A percentile compares a stretch with the other conserved stretches of the same genome.
Evolutionary conservation across 2,797 vertebrate species (phyloP).

Genomic region (Peromyscus melanophrys): DNA sequence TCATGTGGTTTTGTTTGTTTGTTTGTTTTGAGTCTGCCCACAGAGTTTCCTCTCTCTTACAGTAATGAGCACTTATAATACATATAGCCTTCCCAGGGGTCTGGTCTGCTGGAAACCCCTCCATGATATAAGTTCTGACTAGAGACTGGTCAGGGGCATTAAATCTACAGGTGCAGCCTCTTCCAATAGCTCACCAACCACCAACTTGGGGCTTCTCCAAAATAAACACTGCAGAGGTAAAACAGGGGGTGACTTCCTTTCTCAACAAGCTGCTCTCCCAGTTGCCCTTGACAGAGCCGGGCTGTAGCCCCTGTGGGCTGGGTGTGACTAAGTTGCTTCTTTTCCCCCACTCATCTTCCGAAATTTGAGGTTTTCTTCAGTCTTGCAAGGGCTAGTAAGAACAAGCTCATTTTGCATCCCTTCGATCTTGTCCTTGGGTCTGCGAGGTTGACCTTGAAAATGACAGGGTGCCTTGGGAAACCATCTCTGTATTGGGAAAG

Average conservation of each 20-base stretch:
- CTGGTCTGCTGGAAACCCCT: slow-evolving; percentile 13
- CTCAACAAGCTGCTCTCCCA: background rate
- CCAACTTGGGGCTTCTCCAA: slow-evolving; percentile 55
- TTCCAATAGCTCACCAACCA: slow-evolving; percentile 13
- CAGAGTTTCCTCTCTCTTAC: background rate
- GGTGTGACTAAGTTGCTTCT: background rate
- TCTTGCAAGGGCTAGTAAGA: background rate
- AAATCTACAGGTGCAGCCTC: slow-evolving; percentile 1
- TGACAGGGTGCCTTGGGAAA: background rate
- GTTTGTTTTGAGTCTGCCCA: background rate
- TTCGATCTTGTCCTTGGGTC: background rate
- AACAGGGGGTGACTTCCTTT: slow-evolving; percentile 40
- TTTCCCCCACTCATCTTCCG: background rate
- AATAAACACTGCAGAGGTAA: slow-evolving; percentile 16
- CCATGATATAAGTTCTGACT: background rate
- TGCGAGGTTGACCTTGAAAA: slow-evolving; percentile 69
- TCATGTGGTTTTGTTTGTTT: background rate
- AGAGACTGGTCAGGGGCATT: background rate
- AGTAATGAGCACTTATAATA: background rate
- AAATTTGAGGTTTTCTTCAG: background rate
- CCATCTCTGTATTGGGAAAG: background rate
- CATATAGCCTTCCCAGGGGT: background rate
- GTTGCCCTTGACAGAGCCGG: slow-evolving; percentile 44
- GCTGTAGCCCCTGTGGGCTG: background rate
- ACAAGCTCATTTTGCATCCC: background rate